Evolutionary conservation across 2,113 vertebrate genomes (phyloP), one percentile per base, ranked within the genome.

Genomic region (Lipophrys pholis): DNA sequence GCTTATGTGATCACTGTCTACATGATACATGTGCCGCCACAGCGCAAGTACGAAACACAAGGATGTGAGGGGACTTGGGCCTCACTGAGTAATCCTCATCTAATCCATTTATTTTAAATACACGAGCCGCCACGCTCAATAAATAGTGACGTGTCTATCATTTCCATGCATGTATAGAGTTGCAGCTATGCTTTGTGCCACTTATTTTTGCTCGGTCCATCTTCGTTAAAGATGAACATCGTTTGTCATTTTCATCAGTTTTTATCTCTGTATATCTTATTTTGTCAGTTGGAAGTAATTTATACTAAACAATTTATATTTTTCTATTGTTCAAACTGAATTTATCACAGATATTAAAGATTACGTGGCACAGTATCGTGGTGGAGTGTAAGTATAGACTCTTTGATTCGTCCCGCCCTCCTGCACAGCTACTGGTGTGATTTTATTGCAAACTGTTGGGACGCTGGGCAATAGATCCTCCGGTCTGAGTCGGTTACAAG

Each of bases 71-170:
- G 39, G 56, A 80, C 65, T 48, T 51, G n/a, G 62, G 50, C 30
- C 56, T 82, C 63, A 59, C 8, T 56, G 38, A 76, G 46, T 88
- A 88, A 91, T 89, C 90, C 82, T 76, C 60, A 52, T 82, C 53
- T 71, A 85, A 88, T 89, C 87, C 80, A 49, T 80, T 90, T 82
- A 80, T 86, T 87, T 79, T 21, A 59, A 79, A 87, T 57, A 69
- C 78, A 64, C 9, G 30, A 12, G 30, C 78, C 75, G 78, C 69
- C 64, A 69, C 17, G 43, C 40, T 82, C 72, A 69, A 78, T 83
- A 69, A 67, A 66, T 49, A 49, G 49, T 60, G 67, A 78, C 38
- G 16, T 64, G 49, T 80, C 61, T 69, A 49, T 80, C 53, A 48
- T 71, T 54, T 74, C 70, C 11, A 36, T 45, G 39, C 72, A n/a